Percentiles rank a stretch among this genome's conserved stretches.
These are phyloP conservation scores for Equus przewalskii DNA, from an alignment of 2,113 vertebrate species.

Conservation along the genomic window DNA sequence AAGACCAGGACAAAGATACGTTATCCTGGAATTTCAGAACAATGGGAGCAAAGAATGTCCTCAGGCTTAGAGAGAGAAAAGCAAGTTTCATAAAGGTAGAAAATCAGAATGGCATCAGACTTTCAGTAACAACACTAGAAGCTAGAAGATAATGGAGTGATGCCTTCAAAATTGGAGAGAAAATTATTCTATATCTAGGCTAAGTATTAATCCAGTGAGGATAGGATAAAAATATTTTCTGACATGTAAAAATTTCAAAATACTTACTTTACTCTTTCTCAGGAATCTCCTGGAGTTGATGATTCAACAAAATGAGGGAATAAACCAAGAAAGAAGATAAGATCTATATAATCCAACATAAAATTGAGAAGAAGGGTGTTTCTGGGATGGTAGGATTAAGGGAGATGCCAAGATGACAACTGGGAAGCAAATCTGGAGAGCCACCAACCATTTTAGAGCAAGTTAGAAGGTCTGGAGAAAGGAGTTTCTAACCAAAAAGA, in stretches of 20 bases:
- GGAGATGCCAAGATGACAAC: not conserved
- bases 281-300: not conserved
- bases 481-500: not conserved
- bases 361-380: not conserved
- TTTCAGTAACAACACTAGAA: not conserved
- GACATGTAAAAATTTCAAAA: not conserved
- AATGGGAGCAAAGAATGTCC: not conserved
- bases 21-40: not conserved
- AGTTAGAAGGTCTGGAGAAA: not conserved
- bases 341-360: not conserved
- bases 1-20: not conserved
- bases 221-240: not conserved
- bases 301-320: not conserved
- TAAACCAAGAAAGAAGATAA: not conserved
- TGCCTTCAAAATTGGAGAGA: not conserved
- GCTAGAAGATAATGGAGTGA: not conserved
- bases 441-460: not conserved
- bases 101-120: not conserved
- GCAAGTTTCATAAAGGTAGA: not conserved
- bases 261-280: constrained; percentile 11
- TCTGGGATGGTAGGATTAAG: not conserved
- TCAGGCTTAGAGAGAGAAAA: not conserved
- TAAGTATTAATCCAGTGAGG: not conserved
- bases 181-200: not conserved
- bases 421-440: not conserved